Percentiles rank a stretch among this genome's conserved stretches.
Conservation (phyloP, 2,797 vertebrate species). For the Notolabrus celidotus region DNA sequence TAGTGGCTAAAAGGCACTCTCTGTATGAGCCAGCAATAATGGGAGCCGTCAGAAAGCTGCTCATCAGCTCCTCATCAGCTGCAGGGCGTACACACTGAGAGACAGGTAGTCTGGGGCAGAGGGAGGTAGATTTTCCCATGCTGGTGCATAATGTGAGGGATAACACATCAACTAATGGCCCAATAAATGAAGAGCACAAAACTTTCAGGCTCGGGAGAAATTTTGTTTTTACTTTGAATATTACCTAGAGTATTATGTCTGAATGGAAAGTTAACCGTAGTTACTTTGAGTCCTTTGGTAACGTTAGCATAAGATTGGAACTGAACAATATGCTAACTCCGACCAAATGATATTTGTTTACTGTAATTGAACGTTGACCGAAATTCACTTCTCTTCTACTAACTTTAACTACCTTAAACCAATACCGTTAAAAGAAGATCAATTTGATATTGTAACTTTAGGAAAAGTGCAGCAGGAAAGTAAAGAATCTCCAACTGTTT, state of each 20-base stretch:
- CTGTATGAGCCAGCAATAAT: slow-evolving; percentile 12
- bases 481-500: background rate
- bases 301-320: background rate
- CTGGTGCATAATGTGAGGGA: slow-evolving; percentile 61
- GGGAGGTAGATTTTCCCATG: background rate
- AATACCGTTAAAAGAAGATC: too few relatives aligned
- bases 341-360: too few relatives aligned
- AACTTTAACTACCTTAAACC: too few relatives aligned
- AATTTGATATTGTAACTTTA: too few relatives aligned
- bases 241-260: slow-evolving; percentile 6
- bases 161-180: slow-evolving; percentile 15
- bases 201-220: slow-evolving; percentile 47
- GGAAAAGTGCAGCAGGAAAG: background rate
- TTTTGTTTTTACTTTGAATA: slow-evolving; percentile 16
- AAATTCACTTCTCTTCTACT: too few relatives aligned
- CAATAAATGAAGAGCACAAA: slow-evolving; percentile 57
- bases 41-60: slow-evolving; percentile 44
- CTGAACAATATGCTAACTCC: too few relatives aligned
- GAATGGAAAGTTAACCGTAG: slow-evolving; percentile 17
- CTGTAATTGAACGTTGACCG: too few relatives aligned
- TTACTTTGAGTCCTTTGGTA: slow-evolving; percentile 29
- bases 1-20: slow-evolving; percentile 39
- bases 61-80: slow-evolving; percentile 37
- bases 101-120: slow-evolving; percentile 21
- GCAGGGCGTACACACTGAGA: slow-evolving; percentile 7